These are phyloP conservation scores for Hemicrepidius hirtus DNA, from an alignment of 2,888 invertebrate species.

Conservation along the genomic window DNA sequence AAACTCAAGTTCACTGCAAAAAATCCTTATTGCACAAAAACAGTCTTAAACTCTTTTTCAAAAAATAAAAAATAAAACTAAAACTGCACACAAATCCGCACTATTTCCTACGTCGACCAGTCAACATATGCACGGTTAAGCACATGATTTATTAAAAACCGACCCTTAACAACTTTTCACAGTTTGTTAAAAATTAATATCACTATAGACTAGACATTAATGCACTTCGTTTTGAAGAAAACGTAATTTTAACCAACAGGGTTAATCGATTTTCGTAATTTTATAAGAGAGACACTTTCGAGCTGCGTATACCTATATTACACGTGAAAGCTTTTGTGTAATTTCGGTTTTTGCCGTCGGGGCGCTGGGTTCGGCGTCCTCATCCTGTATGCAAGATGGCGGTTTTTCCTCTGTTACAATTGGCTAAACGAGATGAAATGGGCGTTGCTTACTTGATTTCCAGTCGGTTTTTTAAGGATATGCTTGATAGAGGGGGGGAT, in stretches of 20 bases:
- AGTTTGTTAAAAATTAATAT: neutral
- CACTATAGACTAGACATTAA: slow-evolving; percentile 31
- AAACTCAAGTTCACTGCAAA: neutral
- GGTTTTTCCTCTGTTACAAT: slow-evolving; percentile 59
- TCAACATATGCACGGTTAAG: slow-evolving; percentile 5
- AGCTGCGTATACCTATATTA: slow-evolving; percentile 65
- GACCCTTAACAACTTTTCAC: neutral
- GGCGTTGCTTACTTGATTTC: slow-evolving; percentile 57
- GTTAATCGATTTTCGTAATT: slow-evolving; percentile 66
- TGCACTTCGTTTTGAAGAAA: slow-evolving; percentile 26
- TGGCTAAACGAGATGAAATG: slow-evolving; percentile 59
- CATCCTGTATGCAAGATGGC: slow-evolving; percentile 66
- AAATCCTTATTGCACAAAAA: slow-evolving; percentile 18
- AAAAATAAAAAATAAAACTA: neutral
- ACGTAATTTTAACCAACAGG: slow-evolving; percentile 26
- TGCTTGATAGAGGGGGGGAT: slow-evolving; percentile 56
- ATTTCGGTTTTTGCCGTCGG: slow-evolving; percentile 64
- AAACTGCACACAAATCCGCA: slow-evolving; percentile 19
- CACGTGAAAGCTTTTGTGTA: slow-evolving; percentile 64
- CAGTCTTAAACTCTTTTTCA: neutral
- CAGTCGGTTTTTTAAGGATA: slow-evolving; percentile 58
- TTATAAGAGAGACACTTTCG: slow-evolving; percentile 65
- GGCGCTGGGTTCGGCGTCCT: slow-evolving; percentile 64
- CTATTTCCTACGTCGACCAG: neutral
- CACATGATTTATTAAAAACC: neutral